Evolutionary conservation across 2,113 vertebrate genomes (phyloP).

Genomic region (Myodes glareolus): DNA sequence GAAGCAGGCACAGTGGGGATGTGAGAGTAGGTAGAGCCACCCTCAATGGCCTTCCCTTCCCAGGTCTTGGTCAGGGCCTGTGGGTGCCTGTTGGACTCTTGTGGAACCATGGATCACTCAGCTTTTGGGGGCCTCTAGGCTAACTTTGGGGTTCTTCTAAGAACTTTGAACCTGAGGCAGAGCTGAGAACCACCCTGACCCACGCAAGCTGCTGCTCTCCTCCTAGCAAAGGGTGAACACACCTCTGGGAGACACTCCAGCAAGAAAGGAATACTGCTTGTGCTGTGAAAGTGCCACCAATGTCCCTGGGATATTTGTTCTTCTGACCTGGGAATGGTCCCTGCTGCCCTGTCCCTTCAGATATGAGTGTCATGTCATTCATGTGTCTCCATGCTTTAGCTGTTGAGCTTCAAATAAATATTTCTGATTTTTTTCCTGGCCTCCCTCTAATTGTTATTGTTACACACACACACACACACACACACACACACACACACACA

Average conservation of each 20-base stretch:
- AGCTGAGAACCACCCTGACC: neutral
- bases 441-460: neutral
- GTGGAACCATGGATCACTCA: neutral
- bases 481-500: too few relatives aligned
- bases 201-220: neutral
- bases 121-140: neutral
- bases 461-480: neutral
- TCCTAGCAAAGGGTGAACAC: neutral
- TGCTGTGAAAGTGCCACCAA: neutral
- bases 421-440: neutral
- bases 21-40: neutral
- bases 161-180: neutral
- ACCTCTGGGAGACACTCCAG: neutral
- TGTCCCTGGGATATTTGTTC: neutral
- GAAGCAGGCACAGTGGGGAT: neutral
- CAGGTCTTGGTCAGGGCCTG: neutral
- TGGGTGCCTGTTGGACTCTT: neutral
- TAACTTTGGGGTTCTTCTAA: neutral
- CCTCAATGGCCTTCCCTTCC: neutral
- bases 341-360: neutral
- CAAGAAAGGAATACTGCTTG: neutral
- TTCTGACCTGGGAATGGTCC: neutral
- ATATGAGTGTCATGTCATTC: neutral
- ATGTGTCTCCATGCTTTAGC: neutral
- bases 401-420: neutral